Evolutionary conservation across 2,888 invertebrate species (phyloP).

Genomic region (Erpobdella octoculata): DNA sequence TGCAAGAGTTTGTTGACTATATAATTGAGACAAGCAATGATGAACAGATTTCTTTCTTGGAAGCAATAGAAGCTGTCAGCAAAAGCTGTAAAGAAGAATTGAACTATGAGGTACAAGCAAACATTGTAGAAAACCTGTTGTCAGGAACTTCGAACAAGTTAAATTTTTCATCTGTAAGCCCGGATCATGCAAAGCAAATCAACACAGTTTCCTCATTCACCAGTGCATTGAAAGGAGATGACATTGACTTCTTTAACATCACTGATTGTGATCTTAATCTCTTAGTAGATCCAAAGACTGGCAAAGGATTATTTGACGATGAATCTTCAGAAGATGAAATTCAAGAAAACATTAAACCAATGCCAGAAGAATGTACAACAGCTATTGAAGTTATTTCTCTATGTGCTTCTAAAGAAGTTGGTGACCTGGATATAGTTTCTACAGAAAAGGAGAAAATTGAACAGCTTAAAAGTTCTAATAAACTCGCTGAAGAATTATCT

Average conservation of each 20-base stretch:
- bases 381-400: too few relatives aligned
- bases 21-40: constrained; percentile 23
- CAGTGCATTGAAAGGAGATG: not conserved
- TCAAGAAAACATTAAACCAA: constrained; percentile 6
- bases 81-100: constrained; percentile 13
- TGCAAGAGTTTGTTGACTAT: constrained; percentile 19
- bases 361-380: too few relatives aligned
- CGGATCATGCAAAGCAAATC: too few relatives aligned
- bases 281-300: constrained; percentile 80
- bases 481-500: not conserved
- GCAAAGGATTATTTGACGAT: constrained; percentile 64
- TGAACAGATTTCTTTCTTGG: constrained; percentile 19
- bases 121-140: too few relatives aligned
- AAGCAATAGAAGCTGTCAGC: constrained; percentile 20
- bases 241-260: constrained; percentile 5
- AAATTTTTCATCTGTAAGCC: not conserved
- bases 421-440: not conserved
- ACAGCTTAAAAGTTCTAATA: not conserved
- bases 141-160: not conserved
- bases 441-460: not conserved
- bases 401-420: too few relatives aligned
- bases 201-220: not conserved
- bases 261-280: constrained; percentile 35
- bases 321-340: not conserved
- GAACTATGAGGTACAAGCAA: not conserved